Evolutionary conservation across 1,140 invertebrate genomes (phyloP).

Genomic region (Steinernema feltiae): DNA sequence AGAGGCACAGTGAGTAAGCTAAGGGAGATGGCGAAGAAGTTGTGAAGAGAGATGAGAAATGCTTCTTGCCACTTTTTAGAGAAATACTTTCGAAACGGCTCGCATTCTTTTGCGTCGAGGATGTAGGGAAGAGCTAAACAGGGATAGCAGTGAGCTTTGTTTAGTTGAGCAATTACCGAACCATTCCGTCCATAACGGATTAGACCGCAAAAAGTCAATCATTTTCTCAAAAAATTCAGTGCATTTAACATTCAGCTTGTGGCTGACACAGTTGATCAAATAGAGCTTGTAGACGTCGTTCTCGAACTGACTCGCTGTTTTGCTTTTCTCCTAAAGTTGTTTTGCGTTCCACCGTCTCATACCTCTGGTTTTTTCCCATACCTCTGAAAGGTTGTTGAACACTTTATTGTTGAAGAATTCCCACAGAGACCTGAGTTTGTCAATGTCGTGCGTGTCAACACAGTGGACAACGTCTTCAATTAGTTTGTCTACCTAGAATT

Average conservation of each 20-base stretch:
- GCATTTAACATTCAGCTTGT: constrained; percentile 75
- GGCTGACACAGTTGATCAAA: constrained; percentile 74
- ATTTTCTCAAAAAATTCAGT: constrained; percentile 82
- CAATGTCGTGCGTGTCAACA: constrained; percentile 29
- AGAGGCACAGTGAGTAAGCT: constrained; percentile 61
- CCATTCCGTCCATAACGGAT: constrained; percentile 91
- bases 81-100: constrained; percentile 78
- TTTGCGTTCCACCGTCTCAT: no score
- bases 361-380: constrained; percentile 20
- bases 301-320: constrained; percentile 77
- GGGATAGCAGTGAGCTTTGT: constrained; percentile 13
- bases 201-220: constrained; percentile 76
- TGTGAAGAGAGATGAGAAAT: constrained; percentile 82
- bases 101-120: constrained; percentile 81
- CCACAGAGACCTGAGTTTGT: constrained; percentile 36
- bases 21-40: constrained; percentile 80
- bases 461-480: constrained; percentile 28
- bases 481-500: constrained; percentile 32
- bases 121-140: constrained; percentile 78
- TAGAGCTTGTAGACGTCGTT: constrained; percentile 81
- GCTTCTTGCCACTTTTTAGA: constrained; percentile 90
- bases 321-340: constrained; percentile 46
- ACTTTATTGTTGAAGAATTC: constrained; percentile 49
- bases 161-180: constrained; percentile 70
- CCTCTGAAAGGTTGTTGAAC: constrained; percentile 39